Base-by-base conservation (phyloP, 92 coral and sea anemone species). In the Porites rus region DNA sequence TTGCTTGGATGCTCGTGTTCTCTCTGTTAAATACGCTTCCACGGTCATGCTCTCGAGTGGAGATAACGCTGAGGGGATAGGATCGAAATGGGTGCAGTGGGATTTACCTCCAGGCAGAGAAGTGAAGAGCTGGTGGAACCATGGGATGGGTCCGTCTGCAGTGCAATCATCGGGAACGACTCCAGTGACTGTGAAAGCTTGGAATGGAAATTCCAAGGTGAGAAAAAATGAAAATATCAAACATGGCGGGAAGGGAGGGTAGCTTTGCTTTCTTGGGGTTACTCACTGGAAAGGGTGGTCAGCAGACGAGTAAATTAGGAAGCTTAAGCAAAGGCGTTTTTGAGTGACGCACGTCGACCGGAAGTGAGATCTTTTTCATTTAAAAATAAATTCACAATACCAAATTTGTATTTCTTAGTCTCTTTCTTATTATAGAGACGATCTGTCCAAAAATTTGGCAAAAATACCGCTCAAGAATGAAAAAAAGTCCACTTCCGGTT, bases 31-130 rank as follows among this genome's bases (percentile, higher is more conserved):
- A 20, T 91, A 92, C 70, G 93, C 95, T n/a, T 84, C 93, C 50
- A 88, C 81, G 68, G 87, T 94, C 76, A 92, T 95, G 94, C 69
- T 95, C 62, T 83, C 98, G 25, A 91, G 98, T 84, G 98, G 93
- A 19, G 98, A 95, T 46, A 90, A 86, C 74, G 28, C 90, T 60
- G 65, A 72, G 8, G 96, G 94, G 9, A 80, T 95, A 19, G 98
- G 98, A 38, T 75, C 60, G 51, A 95, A 93, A 58, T 95, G 96
- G 98, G 94, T 93, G 24, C 82, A 82, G n/a, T 95, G 98, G 98
- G 59, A 81, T 51, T 77, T 95, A 65, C 98, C 98, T 18, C 58
- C 68, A 14, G 84, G 82, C 18, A 91, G 98, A 54, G 92, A 95
- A 31, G 74, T 83, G 67, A 75, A 75, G 25, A 88, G 83, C 66